Conservation (phyloP, 1,140 invertebrate genomes). For the Colletes latitarsis region DNA sequence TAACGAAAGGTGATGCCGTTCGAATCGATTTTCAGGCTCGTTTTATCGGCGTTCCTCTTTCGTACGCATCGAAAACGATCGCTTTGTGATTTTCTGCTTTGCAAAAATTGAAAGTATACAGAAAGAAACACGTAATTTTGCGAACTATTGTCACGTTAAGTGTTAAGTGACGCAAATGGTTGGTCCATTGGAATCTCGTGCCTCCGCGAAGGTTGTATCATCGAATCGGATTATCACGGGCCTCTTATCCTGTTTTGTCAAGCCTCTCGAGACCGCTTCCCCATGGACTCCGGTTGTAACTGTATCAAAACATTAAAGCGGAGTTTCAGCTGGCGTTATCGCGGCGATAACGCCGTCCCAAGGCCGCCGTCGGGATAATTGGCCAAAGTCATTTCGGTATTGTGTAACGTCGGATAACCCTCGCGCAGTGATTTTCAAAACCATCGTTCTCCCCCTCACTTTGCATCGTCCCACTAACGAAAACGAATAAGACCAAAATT, state of each 20-base stretch:
- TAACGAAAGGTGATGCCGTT: background rate
- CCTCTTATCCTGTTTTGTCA: constrained; percentile 52
- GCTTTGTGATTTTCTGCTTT: background rate
- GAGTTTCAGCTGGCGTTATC: constrained; percentile 48
- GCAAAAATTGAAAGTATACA: no score
- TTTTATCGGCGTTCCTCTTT: background rate
- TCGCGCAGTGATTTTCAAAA: constrained; percentile 16
- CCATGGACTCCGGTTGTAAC: constrained; percentile 6
- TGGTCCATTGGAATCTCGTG: background rate
- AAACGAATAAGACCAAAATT: background rate
- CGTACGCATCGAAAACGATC: no score
- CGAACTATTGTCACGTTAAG: background rate
- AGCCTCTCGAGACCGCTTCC: constrained; percentile 19
- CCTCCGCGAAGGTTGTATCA: background rate
- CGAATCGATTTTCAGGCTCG: background rate
- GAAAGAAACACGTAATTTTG: no score
- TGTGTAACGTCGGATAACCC: constrained; percentile 39
- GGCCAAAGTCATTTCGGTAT: constrained; percentile 41
- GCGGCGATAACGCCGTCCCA: constrained; percentile 36
- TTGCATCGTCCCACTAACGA: background rate
- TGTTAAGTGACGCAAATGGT: no score
- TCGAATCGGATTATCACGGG: constrained; percentile 49
- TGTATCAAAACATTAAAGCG: constrained; percentile 49
- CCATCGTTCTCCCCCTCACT: background rate
- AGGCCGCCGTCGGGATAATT: constrained; percentile 46